A percentile compares a stretch with the other conserved stretches of the same genome.
Conservation (phyloP, 2,888 invertebrate genomes). For the Morinoia aosen region DNA sequence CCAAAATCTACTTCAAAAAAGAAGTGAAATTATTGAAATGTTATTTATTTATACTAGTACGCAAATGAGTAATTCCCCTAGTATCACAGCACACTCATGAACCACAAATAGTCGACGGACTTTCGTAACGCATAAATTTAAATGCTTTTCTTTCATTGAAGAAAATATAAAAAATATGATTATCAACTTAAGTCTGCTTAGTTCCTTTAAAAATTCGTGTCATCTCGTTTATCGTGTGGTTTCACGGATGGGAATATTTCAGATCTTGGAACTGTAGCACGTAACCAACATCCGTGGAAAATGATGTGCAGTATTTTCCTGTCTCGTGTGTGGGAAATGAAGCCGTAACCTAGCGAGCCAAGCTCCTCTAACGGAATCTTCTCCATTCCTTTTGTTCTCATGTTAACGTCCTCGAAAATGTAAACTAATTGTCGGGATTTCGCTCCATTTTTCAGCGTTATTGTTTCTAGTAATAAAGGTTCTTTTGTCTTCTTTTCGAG, state of each 20-base stretch:
- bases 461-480: not conserved
- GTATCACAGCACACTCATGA: too few species aligned
- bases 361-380: not conserved
- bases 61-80: too few species aligned
- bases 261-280: not conserved
- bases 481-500: not conserved
- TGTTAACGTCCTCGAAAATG: not conserved
- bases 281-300: not conserved
- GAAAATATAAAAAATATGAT: not conserved
- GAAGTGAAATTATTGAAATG: too few species aligned
- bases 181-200: not conserved
- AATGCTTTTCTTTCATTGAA: not conserved
- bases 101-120: too few species aligned
- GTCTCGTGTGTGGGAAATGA: not conserved
- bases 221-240: not conserved
- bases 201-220: not conserved
- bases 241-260: not conserved
- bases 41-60: too few species aligned
- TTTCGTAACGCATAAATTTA: not conserved
- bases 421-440: not conserved
- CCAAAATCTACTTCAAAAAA: too few species aligned
- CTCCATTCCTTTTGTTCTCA: not conserved
- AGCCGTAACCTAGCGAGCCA: not conserved
- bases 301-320: not conserved
- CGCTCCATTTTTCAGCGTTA: not conserved